Conservation (phyloP, 2,888 invertebrate genomes). For the Actias luna region DNA sequence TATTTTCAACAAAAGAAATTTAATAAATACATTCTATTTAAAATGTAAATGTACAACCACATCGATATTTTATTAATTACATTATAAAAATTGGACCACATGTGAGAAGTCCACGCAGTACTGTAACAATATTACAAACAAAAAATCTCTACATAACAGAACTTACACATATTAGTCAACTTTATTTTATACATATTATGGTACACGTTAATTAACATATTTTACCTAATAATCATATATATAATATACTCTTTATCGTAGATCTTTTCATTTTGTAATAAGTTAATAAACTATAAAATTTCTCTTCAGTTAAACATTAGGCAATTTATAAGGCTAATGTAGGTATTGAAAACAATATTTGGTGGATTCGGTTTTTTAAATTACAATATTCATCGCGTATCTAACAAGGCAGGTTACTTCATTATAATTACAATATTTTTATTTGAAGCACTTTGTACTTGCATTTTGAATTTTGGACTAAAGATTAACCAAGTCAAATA, state of each 20-base stretch:
- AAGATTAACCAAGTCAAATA: slow-evolving; percentile 26
- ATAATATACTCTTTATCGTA: slow-evolving; percentile 80
- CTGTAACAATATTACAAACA: slow-evolving; percentile 81
- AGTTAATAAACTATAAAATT: slow-evolving; percentile 82
- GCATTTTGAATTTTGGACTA: slow-evolving; percentile 37
- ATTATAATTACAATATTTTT: slow-evolving; percentile 36
- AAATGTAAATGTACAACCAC: slow-evolving; percentile 82
- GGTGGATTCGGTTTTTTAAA: slow-evolving; percentile 63
- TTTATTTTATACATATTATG: slow-evolving; percentile 80
- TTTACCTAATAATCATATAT: slow-evolving; percentile 70
- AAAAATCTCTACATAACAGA: slow-evolving; percentile 80
- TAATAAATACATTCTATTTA: slow-evolving; percentile 81
- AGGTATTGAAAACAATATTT: slow-evolving; percentile 78
- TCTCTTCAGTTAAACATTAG: slow-evolving; percentile 78
- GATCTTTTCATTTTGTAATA: slow-evolving; percentile 78
- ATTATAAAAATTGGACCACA: slow-evolving; percentile 81
- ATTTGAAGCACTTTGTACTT: slow-evolving; percentile 80
- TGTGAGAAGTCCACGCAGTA: slow-evolving; percentile 74
- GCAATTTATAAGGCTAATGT: slow-evolving; percentile 79
- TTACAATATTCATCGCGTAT: slow-evolving; percentile 61
- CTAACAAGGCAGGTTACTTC: slow-evolving; percentile 38
- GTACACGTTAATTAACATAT: slow-evolving; percentile 79
- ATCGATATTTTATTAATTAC: slow-evolving; percentile 82
- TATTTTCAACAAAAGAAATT: slow-evolving; percentile 71
- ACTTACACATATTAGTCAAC: slow-evolving; percentile 81